These are phyloP conservation scores for Caenorhabditis brenneri DNA, from an alignment of 1,140 invertebrate genomes.

Conservation along the genomic window DNA sequence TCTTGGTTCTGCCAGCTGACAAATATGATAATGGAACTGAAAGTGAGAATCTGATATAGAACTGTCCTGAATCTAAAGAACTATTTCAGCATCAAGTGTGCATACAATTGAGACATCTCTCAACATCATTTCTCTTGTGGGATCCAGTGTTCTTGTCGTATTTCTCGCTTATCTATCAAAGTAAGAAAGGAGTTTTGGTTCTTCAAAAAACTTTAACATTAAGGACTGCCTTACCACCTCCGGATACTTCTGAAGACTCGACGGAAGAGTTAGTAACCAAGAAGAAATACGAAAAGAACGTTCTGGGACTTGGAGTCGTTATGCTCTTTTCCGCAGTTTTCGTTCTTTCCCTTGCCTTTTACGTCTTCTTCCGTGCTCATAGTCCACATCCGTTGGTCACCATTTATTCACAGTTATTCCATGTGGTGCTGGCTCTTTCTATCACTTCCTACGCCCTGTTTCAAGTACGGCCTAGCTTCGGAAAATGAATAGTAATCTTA, in stretches of 20 bases:
- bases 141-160: conserved; percentile 1
- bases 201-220: too few relatives aligned
- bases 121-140: background rate
- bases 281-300: background rate
- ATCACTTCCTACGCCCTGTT: conserved; percentile 11
- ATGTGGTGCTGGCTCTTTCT: background rate
- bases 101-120: conserved; percentile 18
- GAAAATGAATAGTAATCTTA: background rate
- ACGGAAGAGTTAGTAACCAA: background rate
- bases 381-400: conserved; percentile 20
- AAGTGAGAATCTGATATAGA: background rate
- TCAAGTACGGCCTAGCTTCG: background rate
- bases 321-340: conserved; percentile 25
- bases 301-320: background rate
- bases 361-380: conserved; percentile 3
- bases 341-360: conserved; percentile 13
- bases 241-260: background rate
- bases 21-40: conserved; percentile 21
- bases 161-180: conserved; percentile 8
- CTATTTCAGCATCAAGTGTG: conserved; percentile 21
- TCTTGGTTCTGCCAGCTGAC: conserved; percentile 3
- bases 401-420: conserved; percentile 27
- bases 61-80: background rate
- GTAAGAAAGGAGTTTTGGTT: too few relatives aligned
- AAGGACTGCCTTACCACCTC: conserved; percentile 14